Evolutionary conservation across 2,888 invertebrate species (phyloP).

Genomic region (Fragum fragum): DNA sequence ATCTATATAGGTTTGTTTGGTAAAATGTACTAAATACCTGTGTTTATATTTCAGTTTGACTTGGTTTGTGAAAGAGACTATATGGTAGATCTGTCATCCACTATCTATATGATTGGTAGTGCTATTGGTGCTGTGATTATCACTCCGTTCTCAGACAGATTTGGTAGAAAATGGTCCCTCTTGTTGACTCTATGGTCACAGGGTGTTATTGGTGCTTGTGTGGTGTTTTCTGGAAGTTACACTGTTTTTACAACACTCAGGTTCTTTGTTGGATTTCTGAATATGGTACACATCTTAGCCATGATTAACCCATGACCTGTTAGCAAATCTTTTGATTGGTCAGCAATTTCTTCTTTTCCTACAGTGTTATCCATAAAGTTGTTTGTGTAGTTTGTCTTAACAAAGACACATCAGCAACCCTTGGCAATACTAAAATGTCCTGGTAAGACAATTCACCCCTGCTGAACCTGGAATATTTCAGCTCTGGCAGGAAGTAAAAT

Average conservation of each 20-base stretch:
- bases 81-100: conserved; percentile 78
- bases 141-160: conserved; percentile 78
- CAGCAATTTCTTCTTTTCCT: no score
- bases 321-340: no score
- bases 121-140: conserved; percentile 76
- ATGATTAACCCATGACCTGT: no score
- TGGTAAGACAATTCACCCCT: no score
- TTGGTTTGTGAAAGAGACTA: conserved; percentile 79
- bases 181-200: conserved; percentile 73
- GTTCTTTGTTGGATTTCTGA: conserved; percentile 78
- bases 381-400: no score
- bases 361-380: no score
- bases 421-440: no score
- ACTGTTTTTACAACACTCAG: conserved; percentile 74
- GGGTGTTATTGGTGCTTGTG: conserved; percentile 71
- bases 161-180: conserved; percentile 77
- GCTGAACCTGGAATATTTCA: no score
- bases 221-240: conserved; percentile 72
- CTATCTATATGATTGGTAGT: conserved; percentile 81
- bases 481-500: no score
- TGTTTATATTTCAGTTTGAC: conserved; percentile 75
- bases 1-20: no score
- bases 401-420: no score
- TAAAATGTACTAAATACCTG: no score
- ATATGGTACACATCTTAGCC: conserved; percentile 81